A percentile compares a stretch with the other conserved stretches of the same genome.
Conservation (phyloP, 2,113 vertebrate species). For the Peromyscus polionotus region DNA sequence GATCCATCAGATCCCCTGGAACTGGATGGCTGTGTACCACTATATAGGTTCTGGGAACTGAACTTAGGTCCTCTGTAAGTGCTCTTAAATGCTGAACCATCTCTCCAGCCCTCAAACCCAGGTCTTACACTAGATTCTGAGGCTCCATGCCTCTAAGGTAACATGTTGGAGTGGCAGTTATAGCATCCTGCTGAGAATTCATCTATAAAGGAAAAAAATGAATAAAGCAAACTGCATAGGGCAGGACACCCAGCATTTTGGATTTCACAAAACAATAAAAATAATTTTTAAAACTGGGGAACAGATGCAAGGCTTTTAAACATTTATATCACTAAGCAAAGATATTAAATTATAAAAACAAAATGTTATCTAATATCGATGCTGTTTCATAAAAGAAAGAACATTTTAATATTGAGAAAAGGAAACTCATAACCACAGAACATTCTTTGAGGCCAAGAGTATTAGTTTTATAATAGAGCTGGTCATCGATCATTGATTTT, state of each 20-base stretch:
- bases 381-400: slow-evolving; percentile 43
- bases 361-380: slow-evolving; percentile 42
- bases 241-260: background rate
- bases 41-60: background rate
- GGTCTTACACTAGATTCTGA: background rate
- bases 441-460: slow-evolving; percentile 9
- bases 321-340: background rate
- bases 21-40: background rate
- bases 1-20: background rate
- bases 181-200: background rate
- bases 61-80: background rate
- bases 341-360: slow-evolving; percentile 58
- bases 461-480: background rate
- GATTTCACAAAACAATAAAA: slow-evolving; percentile 38
- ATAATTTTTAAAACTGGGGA: background rate
- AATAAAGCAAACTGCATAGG: background rate
- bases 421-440: slow-evolving; percentile 33
- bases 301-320: background rate
- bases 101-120: background rate
- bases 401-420: slow-evolving; percentile 47
- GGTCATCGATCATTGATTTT: background rate
- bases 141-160: background rate
- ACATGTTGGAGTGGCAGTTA: background rate
- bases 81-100: background rate
- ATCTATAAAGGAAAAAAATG: background rate